Evolutionary conservation across 2,888 invertebrate genomes (phyloP).

Genomic region (Silvanus unidentatus): DNA sequence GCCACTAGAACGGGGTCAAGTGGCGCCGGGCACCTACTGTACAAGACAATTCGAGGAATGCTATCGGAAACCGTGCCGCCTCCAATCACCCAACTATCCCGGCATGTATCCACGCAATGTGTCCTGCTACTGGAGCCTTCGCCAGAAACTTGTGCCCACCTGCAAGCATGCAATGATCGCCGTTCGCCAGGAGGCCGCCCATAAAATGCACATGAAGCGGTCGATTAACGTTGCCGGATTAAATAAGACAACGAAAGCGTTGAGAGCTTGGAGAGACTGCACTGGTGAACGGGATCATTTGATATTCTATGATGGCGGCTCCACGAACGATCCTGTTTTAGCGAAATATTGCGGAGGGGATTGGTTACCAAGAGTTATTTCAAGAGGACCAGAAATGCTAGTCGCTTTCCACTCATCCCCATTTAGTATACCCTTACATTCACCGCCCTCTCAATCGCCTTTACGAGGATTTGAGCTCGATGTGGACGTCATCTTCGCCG

Average conservation of each 20-base stretch:
- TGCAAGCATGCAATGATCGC: slow-evolving; percentile 90
- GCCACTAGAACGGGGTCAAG: slow-evolving; percentile 76
- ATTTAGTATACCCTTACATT: slow-evolving; percentile 71
- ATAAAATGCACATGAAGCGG: slow-evolving; percentile 66
- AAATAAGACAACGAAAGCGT: slow-evolving; percentile 62
- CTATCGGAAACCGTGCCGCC: slow-evolving; percentile 77
- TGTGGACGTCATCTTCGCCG: slow-evolving; percentile 82
- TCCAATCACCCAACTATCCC: slow-evolving; percentile 88
- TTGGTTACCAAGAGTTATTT: slow-evolving; percentile 73
- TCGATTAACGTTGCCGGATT: slow-evolving; percentile 62
- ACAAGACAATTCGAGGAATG: slow-evolving; percentile 79
- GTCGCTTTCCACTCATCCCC: slow-evolving; percentile 85
- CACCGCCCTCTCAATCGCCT: slow-evolving; percentile 58
- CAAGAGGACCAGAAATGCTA: slow-evolving; percentile 74
- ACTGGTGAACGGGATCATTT: slow-evolving; percentile 76
- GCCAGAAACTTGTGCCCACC: slow-evolving; percentile 79
- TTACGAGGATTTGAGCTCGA: slow-evolving; percentile 78
- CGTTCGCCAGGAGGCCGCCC: slow-evolving; percentile 69
- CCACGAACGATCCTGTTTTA: slow-evolving; percentile 75
- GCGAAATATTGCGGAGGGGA: slow-evolving; percentile 86
- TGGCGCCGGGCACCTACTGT: slow-evolving; percentile 59
- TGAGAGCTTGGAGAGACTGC: slow-evolving; percentile 79
- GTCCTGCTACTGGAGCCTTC: slow-evolving; percentile 82
- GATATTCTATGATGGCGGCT: slow-evolving; percentile 80
- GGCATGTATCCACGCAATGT: slow-evolving; percentile 86